Conservation (phyloP, 2,888 invertebrate species). For the Petrophora chlorosata region DNA sequence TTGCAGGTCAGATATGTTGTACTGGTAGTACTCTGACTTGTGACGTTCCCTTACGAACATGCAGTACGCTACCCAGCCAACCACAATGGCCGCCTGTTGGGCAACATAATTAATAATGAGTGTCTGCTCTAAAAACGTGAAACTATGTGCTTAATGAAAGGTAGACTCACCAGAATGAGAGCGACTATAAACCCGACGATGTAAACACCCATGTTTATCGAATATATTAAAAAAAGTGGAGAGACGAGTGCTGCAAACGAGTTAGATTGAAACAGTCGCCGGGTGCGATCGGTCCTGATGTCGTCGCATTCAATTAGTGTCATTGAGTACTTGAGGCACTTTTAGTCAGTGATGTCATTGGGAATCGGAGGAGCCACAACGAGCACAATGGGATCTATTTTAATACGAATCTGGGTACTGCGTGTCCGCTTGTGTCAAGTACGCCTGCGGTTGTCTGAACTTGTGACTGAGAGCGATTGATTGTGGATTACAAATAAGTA, state of each 20-base stretch:
- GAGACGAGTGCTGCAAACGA: slow-evolving; percentile 65
- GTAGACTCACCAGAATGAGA: slow-evolving; percentile 67
- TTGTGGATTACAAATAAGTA: slow-evolving; percentile 2
- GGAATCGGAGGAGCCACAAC: slow-evolving; percentile 57
- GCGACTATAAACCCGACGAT: slow-evolving; percentile 69
- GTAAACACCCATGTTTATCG: slow-evolving; percentile 61
- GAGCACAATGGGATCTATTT: slow-evolving; percentile 50
- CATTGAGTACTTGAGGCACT: slow-evolving; percentile 59
- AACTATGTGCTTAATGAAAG: slow-evolving; percentile 14
- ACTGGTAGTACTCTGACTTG: slow-evolving; percentile 63
- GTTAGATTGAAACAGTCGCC: slow-evolving; percentile 60
- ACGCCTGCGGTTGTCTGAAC: slow-evolving; percentile 29
- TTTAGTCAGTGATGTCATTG: slow-evolving; percentile 74
- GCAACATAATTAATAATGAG: slow-evolving; percentile 1
- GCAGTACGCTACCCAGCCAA: slow-evolving; percentile 72
- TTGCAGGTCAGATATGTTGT: slow-evolving; percentile 63
- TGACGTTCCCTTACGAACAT: slow-evolving; percentile 73
- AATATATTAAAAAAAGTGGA: slow-evolving; percentile 29
- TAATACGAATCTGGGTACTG: slow-evolving; percentile 34
- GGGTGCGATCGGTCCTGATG: slow-evolving; percentile 50
- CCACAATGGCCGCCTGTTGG: slow-evolving; percentile 63
- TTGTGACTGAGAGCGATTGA: slow-evolving; percentile 7
- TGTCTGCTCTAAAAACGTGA: not conserved
- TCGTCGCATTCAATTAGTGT: slow-evolving; percentile 70
- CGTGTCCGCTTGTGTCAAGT: slow-evolving; percentile 29